These are phyloP conservation scores for Zelostemma sp. DNA, from an alignment of 1,140 invertebrate species.

Conservation along the genomic window DNA sequence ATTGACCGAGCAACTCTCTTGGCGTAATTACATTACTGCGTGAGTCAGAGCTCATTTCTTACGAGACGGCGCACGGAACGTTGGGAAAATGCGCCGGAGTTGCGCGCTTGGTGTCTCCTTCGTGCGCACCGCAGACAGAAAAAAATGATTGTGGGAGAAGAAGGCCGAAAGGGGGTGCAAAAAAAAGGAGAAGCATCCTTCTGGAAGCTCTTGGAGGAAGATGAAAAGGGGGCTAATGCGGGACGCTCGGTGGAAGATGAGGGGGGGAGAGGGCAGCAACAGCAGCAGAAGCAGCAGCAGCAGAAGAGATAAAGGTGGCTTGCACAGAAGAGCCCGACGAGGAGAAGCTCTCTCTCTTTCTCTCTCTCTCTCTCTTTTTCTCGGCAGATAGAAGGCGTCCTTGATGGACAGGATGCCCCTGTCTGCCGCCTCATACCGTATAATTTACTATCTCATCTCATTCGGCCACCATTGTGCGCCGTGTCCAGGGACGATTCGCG, in stretches of 20 bases:
- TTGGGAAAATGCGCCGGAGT: slow-evolving; percentile 28
- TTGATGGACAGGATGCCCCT: slow-evolving; percentile 63
- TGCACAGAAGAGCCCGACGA: slow-evolving; percentile 43
- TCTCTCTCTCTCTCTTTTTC: neutral
- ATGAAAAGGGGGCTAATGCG: slow-evolving; percentile 8
- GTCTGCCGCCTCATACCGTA: slow-evolving; percentile 55
- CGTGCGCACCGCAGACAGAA: neutral
- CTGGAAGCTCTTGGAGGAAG: neutral
- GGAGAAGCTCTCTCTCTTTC: slow-evolving; percentile 28
- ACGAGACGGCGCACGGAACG: slow-evolving; percentile 21
- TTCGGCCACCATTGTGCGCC: slow-evolving; percentile 57
- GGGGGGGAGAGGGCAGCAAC: neutral
- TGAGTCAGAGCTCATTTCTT: slow-evolving; percentile 28
- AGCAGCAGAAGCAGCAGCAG: neutral
- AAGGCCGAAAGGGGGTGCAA: slow-evolving; percentile 14
- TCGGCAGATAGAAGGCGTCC: slow-evolving; percentile 58
- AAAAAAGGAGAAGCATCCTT: neutral
- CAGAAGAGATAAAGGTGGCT: slow-evolving; percentile 41
- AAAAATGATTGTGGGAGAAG: slow-evolving; percentile 18
- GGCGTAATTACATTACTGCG: slow-evolving; percentile 39
- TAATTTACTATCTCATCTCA: slow-evolving; percentile 63
- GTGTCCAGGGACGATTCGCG: slow-evolving; percentile 58
- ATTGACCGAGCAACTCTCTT: slow-evolving; percentile 31
- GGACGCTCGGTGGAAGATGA: neutral
- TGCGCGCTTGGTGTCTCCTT: neutral